Evolutionary conservation across 2,797 vertebrate species (phyloP).

Genomic region (Rhinoraja longicauda): DNA sequence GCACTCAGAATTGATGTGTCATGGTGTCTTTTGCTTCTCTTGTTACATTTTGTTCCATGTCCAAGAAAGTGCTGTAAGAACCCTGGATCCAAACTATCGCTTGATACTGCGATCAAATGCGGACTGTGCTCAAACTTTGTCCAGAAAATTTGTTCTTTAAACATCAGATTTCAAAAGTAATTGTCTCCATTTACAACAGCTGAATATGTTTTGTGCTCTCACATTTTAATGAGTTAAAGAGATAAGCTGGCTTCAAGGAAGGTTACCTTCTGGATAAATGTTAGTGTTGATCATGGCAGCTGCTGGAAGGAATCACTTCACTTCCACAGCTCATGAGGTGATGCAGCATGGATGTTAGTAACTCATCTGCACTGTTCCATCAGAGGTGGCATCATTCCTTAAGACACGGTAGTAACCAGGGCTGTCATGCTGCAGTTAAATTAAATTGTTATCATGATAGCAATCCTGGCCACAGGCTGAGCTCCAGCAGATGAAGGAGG

Average conservation of each 20-base stretch:
- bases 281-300: background rate
- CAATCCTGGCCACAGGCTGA: background rate
- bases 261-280: background rate
- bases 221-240: background rate
- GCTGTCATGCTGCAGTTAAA: background rate
- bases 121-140: background rate
- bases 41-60: background rate
- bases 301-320: background rate
- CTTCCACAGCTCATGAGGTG: background rate
- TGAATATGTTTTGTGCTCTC: too few species aligned
- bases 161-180: background rate
- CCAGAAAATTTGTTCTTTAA: background rate
- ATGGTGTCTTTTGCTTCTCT: constrained; percentile 10
- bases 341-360: background rate
- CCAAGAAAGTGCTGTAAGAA: background rate
- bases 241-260: background rate
- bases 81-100: too few species aligned
- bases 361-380: background rate
- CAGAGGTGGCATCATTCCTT: background rate
- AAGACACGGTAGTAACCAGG: background rate
- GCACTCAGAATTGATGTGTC: background rate
- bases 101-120: background rate
- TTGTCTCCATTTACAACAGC: background rate
- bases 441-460: background rate
- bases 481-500: background rate